Conservation (phyloP, 1,140 invertebrate genomes). For the Augochlora pura region DNA sequence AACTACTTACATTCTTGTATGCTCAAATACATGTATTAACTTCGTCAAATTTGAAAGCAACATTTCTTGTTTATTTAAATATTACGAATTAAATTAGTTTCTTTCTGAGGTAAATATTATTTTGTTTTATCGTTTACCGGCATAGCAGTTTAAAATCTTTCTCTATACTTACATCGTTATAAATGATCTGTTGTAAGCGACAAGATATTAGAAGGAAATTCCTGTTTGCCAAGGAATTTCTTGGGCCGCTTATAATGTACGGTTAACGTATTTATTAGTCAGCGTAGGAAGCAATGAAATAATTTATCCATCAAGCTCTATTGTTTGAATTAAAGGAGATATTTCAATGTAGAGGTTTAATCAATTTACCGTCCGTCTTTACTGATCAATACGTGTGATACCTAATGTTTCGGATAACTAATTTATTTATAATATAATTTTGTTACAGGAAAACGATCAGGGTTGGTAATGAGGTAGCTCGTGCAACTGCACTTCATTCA, state of each 20-base stretch:
- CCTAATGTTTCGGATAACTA: neutral
- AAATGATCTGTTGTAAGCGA: neutral
- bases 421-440: neutral
- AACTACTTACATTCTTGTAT: too few relatives aligned
- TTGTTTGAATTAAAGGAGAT: neutral
- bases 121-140: neutral
- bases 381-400: neutral
- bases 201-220: neutral
- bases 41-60: neutral
- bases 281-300: conserved; percentile 6
- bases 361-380: conserved; percentile 3
- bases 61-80: too few relatives aligned
- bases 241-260: neutral
- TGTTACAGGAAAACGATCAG: conserved; percentile 69
- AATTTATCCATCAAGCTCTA: conserved; percentile 20
- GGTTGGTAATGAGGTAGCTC: conserved; percentile 72
- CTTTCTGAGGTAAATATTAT: too few relatives aligned
- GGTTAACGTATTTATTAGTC: neutral
- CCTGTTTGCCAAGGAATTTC: neutral
- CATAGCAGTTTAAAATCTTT: neutral
- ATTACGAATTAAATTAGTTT: too few relatives aligned
- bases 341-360: conserved; percentile 3
- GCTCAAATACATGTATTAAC: too few relatives aligned
- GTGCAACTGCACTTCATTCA: conserved; percentile 71
- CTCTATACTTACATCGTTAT: neutral